A percentile compares a stretch with the other conserved stretches of the same genome.
These are phyloP conservation scores for Rhipidura dahli DNA, from an alignment of 2,113 vertebrate species.

Conservation along the genomic window DNA sequence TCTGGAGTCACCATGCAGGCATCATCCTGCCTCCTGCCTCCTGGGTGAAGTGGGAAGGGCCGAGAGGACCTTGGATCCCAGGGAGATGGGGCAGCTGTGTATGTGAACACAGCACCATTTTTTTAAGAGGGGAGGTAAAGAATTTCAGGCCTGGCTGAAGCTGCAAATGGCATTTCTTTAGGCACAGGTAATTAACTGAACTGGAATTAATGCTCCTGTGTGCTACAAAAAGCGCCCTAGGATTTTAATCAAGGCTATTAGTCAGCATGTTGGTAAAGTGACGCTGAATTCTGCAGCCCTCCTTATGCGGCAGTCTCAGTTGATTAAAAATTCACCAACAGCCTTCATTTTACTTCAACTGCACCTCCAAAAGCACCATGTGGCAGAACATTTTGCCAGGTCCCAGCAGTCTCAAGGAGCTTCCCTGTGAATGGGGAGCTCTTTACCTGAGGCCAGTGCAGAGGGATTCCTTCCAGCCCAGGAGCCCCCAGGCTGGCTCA, in stretches of 20 bases:
- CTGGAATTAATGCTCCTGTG: conserved; percentile 29
- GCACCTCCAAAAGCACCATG: neutral
- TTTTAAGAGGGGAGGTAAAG: neutral
- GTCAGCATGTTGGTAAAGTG: neutral
- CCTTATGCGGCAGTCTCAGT: neutral
- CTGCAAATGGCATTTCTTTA: neutral
- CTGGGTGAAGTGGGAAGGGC: neutral
- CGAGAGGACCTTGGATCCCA: neutral
- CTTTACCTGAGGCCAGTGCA: no score
- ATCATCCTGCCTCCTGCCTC: neutral
- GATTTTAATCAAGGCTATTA: conserved; percentile 52
- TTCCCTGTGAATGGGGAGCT: neutral
- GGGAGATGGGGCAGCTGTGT: neutral
- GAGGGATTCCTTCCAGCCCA: neutral
- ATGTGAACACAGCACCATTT: neutral
- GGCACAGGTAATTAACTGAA: conserved; percentile 49
- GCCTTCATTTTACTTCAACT: neutral
- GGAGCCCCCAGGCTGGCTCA: neutral
- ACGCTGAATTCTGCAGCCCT: neutral
- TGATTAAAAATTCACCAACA: conserved; percentile 18
- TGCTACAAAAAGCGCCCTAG: neutral
- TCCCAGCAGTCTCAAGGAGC: neutral
- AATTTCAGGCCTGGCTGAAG: neutral
- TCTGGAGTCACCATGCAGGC: neutral
- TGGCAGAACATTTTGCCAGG: neutral